Evolutionary conservation across 1,140 invertebrate genomes (phyloP), one percentile per base, ranked within the genome.

Genomic region (Ctenoplectra terminalis): DNA sequence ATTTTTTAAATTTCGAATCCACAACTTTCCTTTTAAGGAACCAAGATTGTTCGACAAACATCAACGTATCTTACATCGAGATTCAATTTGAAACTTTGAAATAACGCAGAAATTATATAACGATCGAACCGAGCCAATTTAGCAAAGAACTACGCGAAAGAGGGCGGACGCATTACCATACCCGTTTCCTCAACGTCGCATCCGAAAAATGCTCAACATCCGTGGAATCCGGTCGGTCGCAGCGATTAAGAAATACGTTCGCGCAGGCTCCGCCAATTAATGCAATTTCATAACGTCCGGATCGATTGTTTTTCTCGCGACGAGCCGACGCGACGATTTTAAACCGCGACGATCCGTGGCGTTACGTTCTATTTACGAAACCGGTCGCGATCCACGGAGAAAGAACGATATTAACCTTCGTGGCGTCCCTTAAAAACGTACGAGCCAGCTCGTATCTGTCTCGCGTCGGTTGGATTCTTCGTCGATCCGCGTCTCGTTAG

Each of bases 321-420:
- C 66, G 54, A 48, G n/a, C n/a, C n/a, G 23, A 3, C 70, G 54
- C 15, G 0, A n/a, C 9, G 40, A 40, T 9, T 40, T 4, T 0
- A 15, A 37, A 17, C 31, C 71, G 40, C 73, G 58, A 64, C 58
- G 73, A n/a, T n/a, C n/a, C 60, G 60, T 23, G 34, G 29, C 4
- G 29, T 48, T 64, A 46, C 60, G 78, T 69, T 87, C 81, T 84
- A 78, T 78, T 87, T 77, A 71, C 72, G 71, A 83, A 87, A 84
- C 77, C 82, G 82, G 82, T 87, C 85, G 61, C 70, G 58, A 67
- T 66, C n/a, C 56, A 54, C 0, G 34, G 43, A 46, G 71, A 67
- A 50, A 76, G 66, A 79, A 67, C 86, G 60, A 83, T 86, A 86
- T 86, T 83, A 87, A 83, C 66, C 40, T 70, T 70, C 75, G 66